A percentile compares a stretch with the other conserved stretches of the same genome.
Conservation (phyloP, 2,113 vertebrate genomes). For the Oreochromis spilurus region DNA sequence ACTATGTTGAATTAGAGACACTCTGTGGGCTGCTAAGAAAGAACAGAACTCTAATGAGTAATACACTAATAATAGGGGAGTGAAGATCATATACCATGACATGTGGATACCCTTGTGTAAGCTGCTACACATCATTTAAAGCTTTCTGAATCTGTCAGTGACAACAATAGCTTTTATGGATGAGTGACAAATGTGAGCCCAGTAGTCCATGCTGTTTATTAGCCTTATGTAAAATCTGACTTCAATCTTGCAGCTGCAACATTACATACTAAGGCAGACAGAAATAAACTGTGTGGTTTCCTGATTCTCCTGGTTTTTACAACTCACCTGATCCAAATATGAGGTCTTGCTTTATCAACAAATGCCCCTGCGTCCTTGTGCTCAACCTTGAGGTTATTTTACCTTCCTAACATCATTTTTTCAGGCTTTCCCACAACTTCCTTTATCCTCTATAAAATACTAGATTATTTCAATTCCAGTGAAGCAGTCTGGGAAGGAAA, state of each 20-base stretch:
- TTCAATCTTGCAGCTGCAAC: neutral
- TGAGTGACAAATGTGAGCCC: neutral
- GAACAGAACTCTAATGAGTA: constrained; percentile 13
- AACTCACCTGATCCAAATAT: neutral
- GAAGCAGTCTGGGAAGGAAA: neutral
- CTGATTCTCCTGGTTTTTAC: neutral
- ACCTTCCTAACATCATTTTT: neutral
- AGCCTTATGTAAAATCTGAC: neutral
- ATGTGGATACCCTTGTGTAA: neutral
- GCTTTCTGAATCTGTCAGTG: neutral
- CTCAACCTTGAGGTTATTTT: neutral
- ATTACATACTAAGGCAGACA: neutral
- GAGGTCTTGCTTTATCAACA: neutral
- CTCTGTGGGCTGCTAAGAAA: neutral
- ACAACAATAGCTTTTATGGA: neutral
- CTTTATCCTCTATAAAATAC: neutral
- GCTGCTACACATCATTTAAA: neutral
- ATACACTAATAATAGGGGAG: constrained; percentile 27
- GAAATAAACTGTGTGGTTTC: neutral
- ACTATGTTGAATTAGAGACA: constrained; percentile 24
- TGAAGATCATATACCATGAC: neutral
- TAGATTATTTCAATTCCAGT: neutral
- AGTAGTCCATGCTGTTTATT: neutral
- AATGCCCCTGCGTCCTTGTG: neutral
- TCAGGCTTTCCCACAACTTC: neutral